Base-by-base conservation (phyloP, 2,888 invertebrate genomes). In the Epiblema foenella region DNA sequence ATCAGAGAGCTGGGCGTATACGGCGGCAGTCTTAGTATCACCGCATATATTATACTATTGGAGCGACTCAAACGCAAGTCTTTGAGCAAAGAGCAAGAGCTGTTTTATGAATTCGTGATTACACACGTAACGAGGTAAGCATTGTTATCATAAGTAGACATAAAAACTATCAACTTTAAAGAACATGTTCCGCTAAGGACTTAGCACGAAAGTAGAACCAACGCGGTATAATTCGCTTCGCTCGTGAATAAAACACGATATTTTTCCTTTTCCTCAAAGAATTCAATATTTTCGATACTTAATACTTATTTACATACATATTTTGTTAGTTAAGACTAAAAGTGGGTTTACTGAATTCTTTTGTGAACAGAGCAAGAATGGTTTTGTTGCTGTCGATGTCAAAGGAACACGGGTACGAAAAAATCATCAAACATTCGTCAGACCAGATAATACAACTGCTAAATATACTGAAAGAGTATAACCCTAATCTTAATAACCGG, bases 371-470 rank as follows among this genome's bases (percentile, higher is more conserved):
- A 64, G 89, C 95, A 2, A 93, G 95, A 42, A 91, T 90, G 75
- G 68, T 94, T 15, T 83, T 96, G n/a, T 78, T 94, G 0, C 76
- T 89, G 0, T 86, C 92, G 17, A 94, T 96, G 94, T 76, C 77
- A 33, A 77, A 83, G 5, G 82, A 87, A 0, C 77, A 72, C 1
- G 93, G 93, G 0, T 88, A 88, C 39, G 82, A 93, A 0, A 88
- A 86, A 78, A 94, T 97, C 20, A 62, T 91, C 3, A 92, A 90
- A 77, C 94, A 94, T 86, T 95, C 96, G 0, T 95, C 96, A 0
- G 90, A 95, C 17, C 96, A 97, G 90, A 83, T 98, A 0, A 76
- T 91, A 4, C 83, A 93, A 49, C 84, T 98, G 42, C 83, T 98
- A 1, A 85, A 93, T 0, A 89, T 96, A 73, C 83, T 98, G 10